Conservation (phyloP, 2,888 invertebrate genomes). For the Troglohyphantes excavatus region DNA sequence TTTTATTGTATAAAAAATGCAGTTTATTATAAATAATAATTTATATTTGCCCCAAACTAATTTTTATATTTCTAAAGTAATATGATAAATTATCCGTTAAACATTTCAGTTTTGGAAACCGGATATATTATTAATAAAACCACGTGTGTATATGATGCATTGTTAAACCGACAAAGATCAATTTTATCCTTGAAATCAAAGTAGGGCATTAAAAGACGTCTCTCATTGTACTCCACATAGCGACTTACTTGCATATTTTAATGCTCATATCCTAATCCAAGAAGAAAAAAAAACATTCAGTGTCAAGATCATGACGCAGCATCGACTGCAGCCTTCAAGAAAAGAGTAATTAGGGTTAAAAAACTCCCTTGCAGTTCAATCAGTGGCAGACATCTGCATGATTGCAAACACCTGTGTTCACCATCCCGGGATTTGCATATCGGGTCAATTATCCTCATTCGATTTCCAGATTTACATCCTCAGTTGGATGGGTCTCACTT, state of each 20-base stretch:
- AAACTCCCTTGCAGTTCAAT: background rate
- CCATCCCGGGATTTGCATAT: constrained; percentile 40
- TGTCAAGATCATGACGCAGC: background rate
- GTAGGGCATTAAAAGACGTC: background rate
- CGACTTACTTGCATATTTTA: background rate
- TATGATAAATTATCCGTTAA: no score
- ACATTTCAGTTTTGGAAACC: no score
- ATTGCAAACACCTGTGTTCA: constrained; percentile 45
- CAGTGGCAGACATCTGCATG: background rate
- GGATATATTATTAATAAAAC: no score
- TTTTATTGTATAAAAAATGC: no score
- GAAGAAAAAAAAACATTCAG: background rate
- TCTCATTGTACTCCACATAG: background rate
- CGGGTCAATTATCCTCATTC: constrained; percentile 9
- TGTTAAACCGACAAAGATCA: no score
- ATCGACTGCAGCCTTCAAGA: background rate
- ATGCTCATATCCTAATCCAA: background rate
- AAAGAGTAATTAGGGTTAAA: constrained; percentile 31
- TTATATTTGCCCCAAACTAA: no score
- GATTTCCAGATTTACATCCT: constrained; percentile 12
- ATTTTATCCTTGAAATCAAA: background rate
- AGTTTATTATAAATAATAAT: no score
- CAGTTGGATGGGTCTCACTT: constrained; percentile 59
- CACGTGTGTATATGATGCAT: no score
- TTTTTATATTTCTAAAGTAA: no score